Conservation (phyloP, 2,113 vertebrate genomes). For the Hiodon alosoides region DNA sequence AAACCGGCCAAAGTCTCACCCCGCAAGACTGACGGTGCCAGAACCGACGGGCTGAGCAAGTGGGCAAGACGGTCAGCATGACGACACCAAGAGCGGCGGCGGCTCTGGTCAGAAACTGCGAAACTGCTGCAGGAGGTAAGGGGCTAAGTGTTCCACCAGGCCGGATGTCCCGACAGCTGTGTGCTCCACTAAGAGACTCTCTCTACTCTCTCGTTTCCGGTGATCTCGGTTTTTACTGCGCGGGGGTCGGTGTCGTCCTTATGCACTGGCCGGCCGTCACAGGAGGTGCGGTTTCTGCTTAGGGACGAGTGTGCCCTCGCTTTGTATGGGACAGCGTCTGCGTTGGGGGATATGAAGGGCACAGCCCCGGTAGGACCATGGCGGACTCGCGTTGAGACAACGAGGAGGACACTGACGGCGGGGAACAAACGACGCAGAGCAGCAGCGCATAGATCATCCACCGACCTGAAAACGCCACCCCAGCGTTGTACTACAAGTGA, state of each 20-base stretch:
- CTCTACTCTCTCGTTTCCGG: not conserved
- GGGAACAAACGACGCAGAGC: too few species aligned
- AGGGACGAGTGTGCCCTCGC: too few species aligned
- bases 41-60: too few species aligned
- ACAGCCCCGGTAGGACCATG: too few species aligned
- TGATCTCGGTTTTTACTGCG: not conserved
- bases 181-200: not conserved
- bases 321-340: too few species aligned
- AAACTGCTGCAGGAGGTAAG: not conserved
- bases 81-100: not conserved
- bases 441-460: not conserved
- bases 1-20: too few species aligned
- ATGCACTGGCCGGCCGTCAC: not conserved
- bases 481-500: not conserved
- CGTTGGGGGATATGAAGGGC: too few species aligned
- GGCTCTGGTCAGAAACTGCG: not conserved
- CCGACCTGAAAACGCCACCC: not conserved
- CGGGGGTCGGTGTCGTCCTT: not conserved
- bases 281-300: too few species aligned
- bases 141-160: not conserved
- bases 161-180: conserved; percentile 6
- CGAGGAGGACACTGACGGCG: too few species aligned
- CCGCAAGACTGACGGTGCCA: too few species aligned
- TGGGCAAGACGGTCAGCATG: not conserved
- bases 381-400: too few species aligned